Conservation (phyloP, 2,888 invertebrate species). For the Temnothorax rugatulus region DNA sequence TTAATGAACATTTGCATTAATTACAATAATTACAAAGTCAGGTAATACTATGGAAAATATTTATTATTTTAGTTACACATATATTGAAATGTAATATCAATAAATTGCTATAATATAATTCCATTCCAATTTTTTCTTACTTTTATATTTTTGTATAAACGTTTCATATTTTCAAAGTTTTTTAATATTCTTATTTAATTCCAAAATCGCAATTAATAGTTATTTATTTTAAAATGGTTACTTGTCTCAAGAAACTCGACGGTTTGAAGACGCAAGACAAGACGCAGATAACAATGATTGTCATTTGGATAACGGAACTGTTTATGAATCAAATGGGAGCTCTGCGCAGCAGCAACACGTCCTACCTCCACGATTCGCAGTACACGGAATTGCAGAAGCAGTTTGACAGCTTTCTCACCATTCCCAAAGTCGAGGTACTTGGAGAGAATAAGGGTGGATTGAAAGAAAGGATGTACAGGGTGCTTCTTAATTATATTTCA, state of each 20-base stretch:
- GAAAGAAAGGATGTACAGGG: neutral
- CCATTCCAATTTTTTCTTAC: neutral
- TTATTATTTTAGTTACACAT: neutral
- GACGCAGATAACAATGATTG: slow-evolving; percentile 96
- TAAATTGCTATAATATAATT: neutral
- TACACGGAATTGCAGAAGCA: slow-evolving; percentile 91
- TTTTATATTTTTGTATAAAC: neutral
- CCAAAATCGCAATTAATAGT: neutral
- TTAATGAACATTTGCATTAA: neutral
- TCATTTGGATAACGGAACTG: slow-evolving; percentile 97
- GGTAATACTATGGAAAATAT: neutral
- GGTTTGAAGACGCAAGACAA: slow-evolving; percentile 91
- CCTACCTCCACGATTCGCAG: slow-evolving; percentile 84
- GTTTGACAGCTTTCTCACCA: slow-evolving; percentile 92
- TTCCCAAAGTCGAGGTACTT: slow-evolving; percentile 89
- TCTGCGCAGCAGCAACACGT: slow-evolving; percentile 87
- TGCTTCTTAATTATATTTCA: neutral
- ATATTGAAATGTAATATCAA: neutral
- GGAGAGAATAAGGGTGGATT: slow-evolving; percentile 67
- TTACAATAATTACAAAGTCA: neutral
- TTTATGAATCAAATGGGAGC: slow-evolving; percentile 96
- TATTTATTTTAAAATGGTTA: slow-evolving; percentile 47
- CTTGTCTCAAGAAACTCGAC: slow-evolving; percentile 89
- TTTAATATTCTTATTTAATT: neutral
- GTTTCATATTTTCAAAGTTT: neutral